phyloP scores from a whole-genome alignment of 2,113 vertebrate species.

The Otolemur garnettii region DNA sequence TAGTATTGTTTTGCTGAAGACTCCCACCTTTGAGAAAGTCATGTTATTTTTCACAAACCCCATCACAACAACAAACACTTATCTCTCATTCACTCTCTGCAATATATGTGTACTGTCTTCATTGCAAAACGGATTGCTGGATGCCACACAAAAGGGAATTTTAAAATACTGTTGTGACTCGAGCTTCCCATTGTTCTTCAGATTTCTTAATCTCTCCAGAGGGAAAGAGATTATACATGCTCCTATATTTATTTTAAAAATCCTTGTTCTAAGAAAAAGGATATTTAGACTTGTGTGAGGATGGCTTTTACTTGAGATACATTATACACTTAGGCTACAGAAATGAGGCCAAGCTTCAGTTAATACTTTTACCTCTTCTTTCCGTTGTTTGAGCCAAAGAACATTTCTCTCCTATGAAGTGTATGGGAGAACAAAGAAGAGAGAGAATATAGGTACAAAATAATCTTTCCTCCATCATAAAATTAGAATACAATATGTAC shows the following conservation, averaged over 20 bases:
- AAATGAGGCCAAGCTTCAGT: background rate
- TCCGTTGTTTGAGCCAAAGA: background rate
- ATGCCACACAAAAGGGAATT: background rate
- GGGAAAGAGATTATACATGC: fast-evolving
- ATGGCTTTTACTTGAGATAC: too few relatives aligned
- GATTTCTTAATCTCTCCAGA: background rate
- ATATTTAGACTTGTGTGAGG: background rate
- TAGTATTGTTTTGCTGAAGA: background rate
- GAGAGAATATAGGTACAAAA: background rate
- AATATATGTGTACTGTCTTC: background rate
- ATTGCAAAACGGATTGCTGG: background rate
- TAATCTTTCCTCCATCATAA: background rate
- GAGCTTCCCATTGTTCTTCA: background rate
- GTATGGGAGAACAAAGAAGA: background rate
- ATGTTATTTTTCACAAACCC: background rate
- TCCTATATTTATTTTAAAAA: background rate
- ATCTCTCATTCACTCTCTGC: background rate
- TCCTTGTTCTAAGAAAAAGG: background rate
- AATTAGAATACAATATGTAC: background rate
- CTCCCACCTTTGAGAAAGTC: background rate
- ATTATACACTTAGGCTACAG: too few relatives aligned
- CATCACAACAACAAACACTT: background rate
- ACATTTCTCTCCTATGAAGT: too few relatives aligned
- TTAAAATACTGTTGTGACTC: background rate
- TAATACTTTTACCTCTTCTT: background rate